Base-by-base conservation (phyloP, 2,888 invertebrate genomes). In the Hydrotaea diabolus region DNA sequence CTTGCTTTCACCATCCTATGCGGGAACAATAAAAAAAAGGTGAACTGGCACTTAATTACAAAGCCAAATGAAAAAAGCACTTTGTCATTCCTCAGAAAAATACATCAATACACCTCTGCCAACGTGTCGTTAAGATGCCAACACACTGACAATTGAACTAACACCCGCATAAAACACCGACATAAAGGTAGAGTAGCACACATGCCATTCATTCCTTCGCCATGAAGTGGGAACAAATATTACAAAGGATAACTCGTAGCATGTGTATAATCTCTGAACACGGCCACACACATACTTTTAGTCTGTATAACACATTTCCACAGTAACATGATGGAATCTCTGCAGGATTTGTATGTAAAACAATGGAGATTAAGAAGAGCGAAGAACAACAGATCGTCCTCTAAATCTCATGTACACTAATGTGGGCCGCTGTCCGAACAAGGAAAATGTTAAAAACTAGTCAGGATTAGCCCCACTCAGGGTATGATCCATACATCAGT, bases 1-100 rank as follows among this genome's bases (percentile, higher is more conserved):
- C 49, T 49, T 49, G 49, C 39, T 13, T 8, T n/a, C 49, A n/a
- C 49, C 15, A n/a, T 49, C 49, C 15, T n/a, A 49, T 49, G n/a
- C 1, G 2, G n/a, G 49, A 49, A 49, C 49, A 49, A 49, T 49
- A 49, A 49, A 49, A n/a, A n/a, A 49, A 49, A 49, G 49, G 49
- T n/a, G 49, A 49, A 49, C 39, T 49, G 49, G 49, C n/a, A 49
- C 49, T 49, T 49, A 49, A 49, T 49, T 49, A 49, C 49, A 49
- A 49, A 49, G 49, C 15, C 49, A 49, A 49, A 49, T 49, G 49
- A 49, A 49, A 49, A 49, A 49, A 49, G n/a, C n/a, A 49, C 49
- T 49, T 49, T 49, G 49, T 49, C n/a, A 49, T 49, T 49, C n/a
- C 49, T 49, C n/a, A 49, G 49, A n/a, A 49, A 49, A 49, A 49